These are phyloP conservation scores for Neodiprion virginianus DNA, from an alignment of 1,140 invertebrate genomes.

Conservation along the genomic window DNA sequence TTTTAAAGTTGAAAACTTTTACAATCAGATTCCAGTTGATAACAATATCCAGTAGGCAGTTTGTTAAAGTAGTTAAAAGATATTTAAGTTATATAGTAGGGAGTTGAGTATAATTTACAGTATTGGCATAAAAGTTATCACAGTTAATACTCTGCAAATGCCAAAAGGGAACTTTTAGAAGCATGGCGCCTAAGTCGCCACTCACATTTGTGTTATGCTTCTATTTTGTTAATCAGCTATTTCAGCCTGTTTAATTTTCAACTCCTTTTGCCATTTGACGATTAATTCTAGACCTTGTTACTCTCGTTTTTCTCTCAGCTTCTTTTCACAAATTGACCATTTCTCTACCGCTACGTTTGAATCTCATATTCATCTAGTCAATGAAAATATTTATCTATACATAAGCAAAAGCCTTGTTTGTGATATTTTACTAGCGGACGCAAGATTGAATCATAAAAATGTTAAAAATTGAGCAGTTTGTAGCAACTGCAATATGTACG, in stretches of 20 bases:
- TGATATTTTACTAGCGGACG: not conserved
- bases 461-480: not conserved
- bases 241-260: not conserved
- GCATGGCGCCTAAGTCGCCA: constrained; percentile 13
- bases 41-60: not conserved
- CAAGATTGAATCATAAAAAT: constrained; percentile 4
- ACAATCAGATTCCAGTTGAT: not conserved
- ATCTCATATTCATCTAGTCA: not conserved
- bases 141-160: constrained; percentile 43
- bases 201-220: constrained; percentile 1
- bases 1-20: constrained; percentile 1
- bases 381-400: not conserved
- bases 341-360: constrained; percentile 33
- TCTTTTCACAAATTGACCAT: constrained; percentile 23
- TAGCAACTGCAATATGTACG: not conserved
- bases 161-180: constrained; percentile 34
- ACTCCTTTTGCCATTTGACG: constrained; percentile 3
- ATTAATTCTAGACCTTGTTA: not conserved
- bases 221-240: constrained; percentile 3
- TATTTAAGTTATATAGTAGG: not conserved
- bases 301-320: constrained; percentile 9
- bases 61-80: not conserved
- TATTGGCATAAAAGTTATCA: constrained; percentile 46
- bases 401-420: not conserved
- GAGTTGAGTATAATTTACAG: constrained; percentile 3